Percentiles rank a stretch among this genome's conserved stretches.
Evolutionary conservation across 2,888 invertebrate genomes (phyloP).

Genomic region (Lypha dubia): DNA sequence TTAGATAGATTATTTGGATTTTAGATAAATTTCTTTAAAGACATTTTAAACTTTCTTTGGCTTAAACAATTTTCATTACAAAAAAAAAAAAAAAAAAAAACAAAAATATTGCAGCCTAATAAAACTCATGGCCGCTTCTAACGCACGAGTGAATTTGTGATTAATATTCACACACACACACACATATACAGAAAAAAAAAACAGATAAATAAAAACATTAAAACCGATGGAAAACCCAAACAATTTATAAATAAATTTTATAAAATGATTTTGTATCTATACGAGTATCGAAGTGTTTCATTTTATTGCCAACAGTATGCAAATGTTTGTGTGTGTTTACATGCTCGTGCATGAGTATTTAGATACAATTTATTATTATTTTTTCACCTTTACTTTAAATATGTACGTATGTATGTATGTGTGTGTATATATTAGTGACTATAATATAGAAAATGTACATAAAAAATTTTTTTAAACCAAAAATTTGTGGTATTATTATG

Average conservation of each 20-base stretch:
- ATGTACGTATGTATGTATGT: too few species aligned
- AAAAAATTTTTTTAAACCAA: slow-evolving; percentile 55
- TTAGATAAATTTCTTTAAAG: too few species aligned
- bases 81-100: neutral
- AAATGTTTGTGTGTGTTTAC: neutral
- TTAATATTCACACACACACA: slow-evolving; percentile 40
- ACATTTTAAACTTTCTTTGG: too few species aligned
- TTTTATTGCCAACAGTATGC: slow-evolving; percentile 54
- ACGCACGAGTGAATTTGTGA: slow-evolving; percentile 47
- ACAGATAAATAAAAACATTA: neutral
- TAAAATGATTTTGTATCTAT: slow-evolving; percentile 37
- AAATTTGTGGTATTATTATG: slow-evolving; percentile 73
- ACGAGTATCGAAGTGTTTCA: slow-evolving; percentile 35
- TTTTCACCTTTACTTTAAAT: slow-evolving; percentile 47
- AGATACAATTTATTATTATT: slow-evolving; percentile 57
- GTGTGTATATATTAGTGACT: slow-evolving; percentile 45
- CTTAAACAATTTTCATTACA: neutral
- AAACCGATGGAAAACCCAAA: slow-evolving; percentile 31
- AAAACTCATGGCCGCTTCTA: neutral
- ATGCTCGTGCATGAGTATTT: slow-evolving; percentile 7
- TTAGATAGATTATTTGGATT: too few species aligned
- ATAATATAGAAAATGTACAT: slow-evolving; percentile 19
- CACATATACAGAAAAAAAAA: neutral
- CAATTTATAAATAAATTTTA: slow-evolving; percentile 55
- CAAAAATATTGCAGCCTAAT: too few species aligned